Percentiles rank a stretch among this genome's conserved stretches.
Evolutionary conservation across 2,113 vertebrate species (phyloP).

Genomic region (Heteronetta atricapilla): DNA sequence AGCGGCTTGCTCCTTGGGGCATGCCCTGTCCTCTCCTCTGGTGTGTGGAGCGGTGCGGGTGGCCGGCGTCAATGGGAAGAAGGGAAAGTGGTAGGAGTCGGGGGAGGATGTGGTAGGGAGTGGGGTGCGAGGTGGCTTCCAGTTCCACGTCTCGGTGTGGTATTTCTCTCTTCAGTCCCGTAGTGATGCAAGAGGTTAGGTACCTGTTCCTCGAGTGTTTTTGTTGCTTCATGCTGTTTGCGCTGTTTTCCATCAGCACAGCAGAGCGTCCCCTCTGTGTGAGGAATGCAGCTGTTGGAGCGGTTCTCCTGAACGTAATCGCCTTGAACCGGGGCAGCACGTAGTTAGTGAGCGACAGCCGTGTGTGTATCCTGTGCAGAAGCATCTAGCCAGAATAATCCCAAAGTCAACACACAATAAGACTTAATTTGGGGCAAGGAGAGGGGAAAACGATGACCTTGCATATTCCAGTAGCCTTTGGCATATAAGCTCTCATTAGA

Average conservation of each 20-base stretch:
- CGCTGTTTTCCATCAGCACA: background rate
- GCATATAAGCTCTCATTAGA: background rate
- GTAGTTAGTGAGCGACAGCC: background rate
- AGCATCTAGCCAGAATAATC: background rate
- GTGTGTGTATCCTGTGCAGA: background rate
- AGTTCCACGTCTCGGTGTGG: background rate
- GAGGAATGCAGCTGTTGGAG: background rate
- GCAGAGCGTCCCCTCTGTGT: background rate
- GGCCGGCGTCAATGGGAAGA: background rate
- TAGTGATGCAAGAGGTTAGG: background rate
- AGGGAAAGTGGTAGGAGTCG: background rate
- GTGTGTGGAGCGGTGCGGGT: background rate
- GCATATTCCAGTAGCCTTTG: rapidly evolving
- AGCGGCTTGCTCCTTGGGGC: background rate
- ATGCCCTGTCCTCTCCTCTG: background rate
- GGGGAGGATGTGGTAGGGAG: background rate
- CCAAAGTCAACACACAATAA: background rate
- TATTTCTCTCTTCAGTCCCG: background rate
- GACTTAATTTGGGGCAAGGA: background rate
- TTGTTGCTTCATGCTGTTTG: background rate
- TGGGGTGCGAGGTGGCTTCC: background rate
- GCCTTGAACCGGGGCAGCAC: background rate
- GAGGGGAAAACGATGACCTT: background rate
- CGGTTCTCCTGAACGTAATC: background rate
- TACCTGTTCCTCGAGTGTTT: background rate